phyloP scores from a whole-genome alignment of 1,140 invertebrate genomes.

The Drosophila varians region DNA sequence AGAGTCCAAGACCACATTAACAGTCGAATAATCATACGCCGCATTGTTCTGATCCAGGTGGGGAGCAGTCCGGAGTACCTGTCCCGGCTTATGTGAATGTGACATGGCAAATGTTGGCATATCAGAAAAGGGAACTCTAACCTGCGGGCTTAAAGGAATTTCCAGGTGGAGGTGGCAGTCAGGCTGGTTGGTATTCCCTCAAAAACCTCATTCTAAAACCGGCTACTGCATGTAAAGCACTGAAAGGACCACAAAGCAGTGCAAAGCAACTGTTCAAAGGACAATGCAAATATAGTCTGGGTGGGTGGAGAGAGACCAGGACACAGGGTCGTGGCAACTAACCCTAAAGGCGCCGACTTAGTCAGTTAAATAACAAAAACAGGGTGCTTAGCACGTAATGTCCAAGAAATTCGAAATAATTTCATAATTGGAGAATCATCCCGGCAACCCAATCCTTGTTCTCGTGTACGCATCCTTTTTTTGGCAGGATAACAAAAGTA shows the following conservation, averaged over 20 bases:
- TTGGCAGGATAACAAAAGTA: conserved; percentile 62
- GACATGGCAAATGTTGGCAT: conserved; percentile 29
- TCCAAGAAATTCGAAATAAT: conserved; percentile 17
- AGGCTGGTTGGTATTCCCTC: conserved; percentile 9
- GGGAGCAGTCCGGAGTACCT: conserved; percentile 1
- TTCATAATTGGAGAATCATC: conserved; percentile 13
- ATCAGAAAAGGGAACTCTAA: conserved; percentile 35
- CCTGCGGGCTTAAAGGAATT: conserved; percentile 37
- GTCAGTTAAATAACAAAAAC: conserved; percentile 37
- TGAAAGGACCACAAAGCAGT: no score
- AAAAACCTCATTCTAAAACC: conserved; percentile 7
- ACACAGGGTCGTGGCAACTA: no score
- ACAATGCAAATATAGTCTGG: conserved; percentile 15
- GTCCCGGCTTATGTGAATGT: conserved; percentile 31
- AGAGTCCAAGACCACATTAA: conserved; percentile 27
- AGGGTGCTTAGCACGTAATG: conserved; percentile 40
- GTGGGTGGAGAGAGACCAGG: no score
- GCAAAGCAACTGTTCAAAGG: conserved; percentile 53
- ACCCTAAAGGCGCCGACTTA: no score
- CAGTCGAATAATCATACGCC: conserved; percentile 59
- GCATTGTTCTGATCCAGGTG: conserved; percentile 42
- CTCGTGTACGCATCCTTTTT: not conserved
- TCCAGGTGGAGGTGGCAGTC: no score
- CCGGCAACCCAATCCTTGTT: not conserved
- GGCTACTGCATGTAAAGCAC: conserved; percentile 14